Evolutionary conservation across 2,113 vertebrate genomes (phyloP), one percentile per base, ranked within the genome.

Genomic region (Seriola dumerili): DNA sequence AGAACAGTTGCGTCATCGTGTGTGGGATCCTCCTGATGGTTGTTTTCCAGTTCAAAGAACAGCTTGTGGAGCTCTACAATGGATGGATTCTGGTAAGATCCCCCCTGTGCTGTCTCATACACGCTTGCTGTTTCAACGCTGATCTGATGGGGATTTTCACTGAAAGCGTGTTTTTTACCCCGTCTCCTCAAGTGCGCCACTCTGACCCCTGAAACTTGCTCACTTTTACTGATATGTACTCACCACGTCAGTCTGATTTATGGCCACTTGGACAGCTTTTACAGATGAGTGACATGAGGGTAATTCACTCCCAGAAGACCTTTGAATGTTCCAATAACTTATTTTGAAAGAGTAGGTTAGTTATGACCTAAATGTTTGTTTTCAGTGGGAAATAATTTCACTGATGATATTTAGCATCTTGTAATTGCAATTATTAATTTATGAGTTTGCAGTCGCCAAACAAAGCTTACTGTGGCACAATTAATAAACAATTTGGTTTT

Each of bases 31-130:
- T 99, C 80, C 95, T 99, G 90, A 99, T 99, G 98, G 85, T 97
- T 75, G 95, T 99, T 89, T 99, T 99, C 96, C 89, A 97, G 69
- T 97, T 96, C 92, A 97, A 98, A 94, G 89, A 93, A 0, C 95
- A 97, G 64, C 97, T 99, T 12, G 85, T 93, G 69, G 94, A 89
- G 68, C 93, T 99, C 65, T 99, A 98, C 94, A 95, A 96, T 3
- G 98, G 98, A 91, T 99, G 98, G 98, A 91, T 99, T 89, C 97
- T 99, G 93, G 98, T 99, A 94, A 98, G 97, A 96, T 75, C 67
- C 7, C 32, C 34, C 25, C 48, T 25, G 3, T 50, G 14, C 77
- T 62, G 36, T 69, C 25, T 58, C 19, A 72, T 4, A 50, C 46
- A 54, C 42, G 13, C 59, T 58, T 14, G 2, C 52, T 55, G 42